phyloP scores from a whole-genome alignment of 92 coral and sea anemone species.

The Anthopleura xanthogrammica region DNA sequence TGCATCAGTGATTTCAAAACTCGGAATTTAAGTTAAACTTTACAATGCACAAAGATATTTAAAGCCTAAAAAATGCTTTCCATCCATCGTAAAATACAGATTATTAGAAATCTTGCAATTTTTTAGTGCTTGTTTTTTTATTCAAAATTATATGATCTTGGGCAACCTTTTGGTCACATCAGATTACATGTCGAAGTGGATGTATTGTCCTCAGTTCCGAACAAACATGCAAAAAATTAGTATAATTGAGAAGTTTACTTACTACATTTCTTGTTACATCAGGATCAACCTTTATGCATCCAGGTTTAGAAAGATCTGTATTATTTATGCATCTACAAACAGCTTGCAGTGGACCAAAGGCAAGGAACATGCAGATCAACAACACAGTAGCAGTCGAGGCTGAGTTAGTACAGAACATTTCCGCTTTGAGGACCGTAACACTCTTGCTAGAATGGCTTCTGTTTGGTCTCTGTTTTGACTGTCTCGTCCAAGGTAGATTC shows the following conservation, averaged over 20 bases:
- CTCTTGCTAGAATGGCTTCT: not conserved
- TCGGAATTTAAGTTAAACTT: too few species aligned
- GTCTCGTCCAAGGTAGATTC: not conserved
- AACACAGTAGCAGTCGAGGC: not conserved
- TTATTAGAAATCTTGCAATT: too few species aligned
- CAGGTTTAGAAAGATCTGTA: not conserved
- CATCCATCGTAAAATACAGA: too few species aligned
- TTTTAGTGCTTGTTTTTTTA: too few species aligned
- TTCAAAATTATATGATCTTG: too few species aligned
- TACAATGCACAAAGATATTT: too few species aligned
- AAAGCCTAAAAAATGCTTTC: too few species aligned
- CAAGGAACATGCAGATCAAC: not conserved
- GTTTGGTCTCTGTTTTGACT: not conserved
- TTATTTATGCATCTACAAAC: not conserved
- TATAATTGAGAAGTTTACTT: not conserved
- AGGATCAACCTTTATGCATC: slow-evolving; percentile 24
- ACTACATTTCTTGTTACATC: slow-evolving; percentile 41
- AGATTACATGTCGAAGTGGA: too few species aligned
- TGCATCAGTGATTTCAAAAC: too few species aligned
- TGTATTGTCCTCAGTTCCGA: too few species aligned
- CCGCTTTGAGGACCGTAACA: not conserved
- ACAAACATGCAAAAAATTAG: too few species aligned
- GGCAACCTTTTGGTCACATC: too few species aligned
- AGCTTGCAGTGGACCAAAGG: not conserved
- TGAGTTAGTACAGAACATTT: not conserved